These are phyloP conservation scores for Prolemur simus DNA, from an alignment of 2,113 vertebrate genomes.

Conservation along the genomic window DNA sequence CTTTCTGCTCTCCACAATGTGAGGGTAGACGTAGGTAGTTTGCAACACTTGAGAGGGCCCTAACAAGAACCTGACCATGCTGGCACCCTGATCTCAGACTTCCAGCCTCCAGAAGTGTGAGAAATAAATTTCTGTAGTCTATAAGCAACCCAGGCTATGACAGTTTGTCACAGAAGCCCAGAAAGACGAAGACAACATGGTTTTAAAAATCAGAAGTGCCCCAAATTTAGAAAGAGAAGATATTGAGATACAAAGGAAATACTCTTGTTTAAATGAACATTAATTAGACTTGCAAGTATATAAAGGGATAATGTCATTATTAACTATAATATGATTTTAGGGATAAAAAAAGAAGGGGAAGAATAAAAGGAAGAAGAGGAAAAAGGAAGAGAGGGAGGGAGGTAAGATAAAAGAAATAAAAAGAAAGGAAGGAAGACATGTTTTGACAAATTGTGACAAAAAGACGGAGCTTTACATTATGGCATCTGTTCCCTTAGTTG, in stretches of 20 bases:
- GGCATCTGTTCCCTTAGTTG: not conserved
- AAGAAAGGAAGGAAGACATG: not conserved
- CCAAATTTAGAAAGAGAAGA: constrained; percentile 20
- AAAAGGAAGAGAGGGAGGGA: too few species aligned
- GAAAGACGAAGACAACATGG: not conserved
- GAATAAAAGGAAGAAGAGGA: not conserved
- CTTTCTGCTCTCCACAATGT: not conserved
- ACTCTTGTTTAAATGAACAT: not conserved
- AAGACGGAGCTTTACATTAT: not conserved
- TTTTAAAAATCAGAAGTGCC: not conserved
- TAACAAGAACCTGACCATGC: not conserved
- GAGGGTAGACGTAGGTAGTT: not conserved
- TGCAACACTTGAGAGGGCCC: not conserved
- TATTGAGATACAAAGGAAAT: not conserved
- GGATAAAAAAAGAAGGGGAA: not conserved
- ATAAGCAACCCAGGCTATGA: not conserved
- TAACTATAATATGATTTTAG: not conserved
- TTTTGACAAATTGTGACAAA: constrained; percentile 13
- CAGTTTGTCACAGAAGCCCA: not conserved
- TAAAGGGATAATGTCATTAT: not conserved
- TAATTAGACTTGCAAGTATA: not conserved
- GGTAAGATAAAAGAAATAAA: not conserved
- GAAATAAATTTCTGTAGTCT: not conserved
- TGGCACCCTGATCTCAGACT: not conserved
- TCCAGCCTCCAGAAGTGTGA: not conserved